Base-by-base conservation (phyloP, 1,140 invertebrate genomes). In the Chelonus insularis region DNA sequence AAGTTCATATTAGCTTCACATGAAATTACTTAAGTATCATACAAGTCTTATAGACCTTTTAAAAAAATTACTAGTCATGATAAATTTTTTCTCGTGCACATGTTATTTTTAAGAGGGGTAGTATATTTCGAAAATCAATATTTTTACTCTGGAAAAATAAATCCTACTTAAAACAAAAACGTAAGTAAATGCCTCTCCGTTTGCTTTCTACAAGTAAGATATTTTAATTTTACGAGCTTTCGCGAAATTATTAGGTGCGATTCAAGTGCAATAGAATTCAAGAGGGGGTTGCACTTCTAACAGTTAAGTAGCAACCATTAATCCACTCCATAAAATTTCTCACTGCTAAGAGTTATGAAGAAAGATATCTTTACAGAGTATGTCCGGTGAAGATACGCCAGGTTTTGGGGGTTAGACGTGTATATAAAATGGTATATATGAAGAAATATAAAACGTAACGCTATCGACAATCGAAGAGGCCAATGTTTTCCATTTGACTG, bases 401-500 rank as follows among this genome's bases (percentile, higher is more conserved):
- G 3, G 32, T 48, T 23, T 32, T 29, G 9, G n/a, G 21, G 5
- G 6, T 23, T 29, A 20, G 7, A 47, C 36, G 25, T 29, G 23
- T 23, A 43, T n/a, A 14, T 29, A 5, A 20, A n/a, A n/a, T n/a
- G n/a, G n/a, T n/a, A n/a, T n/a, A n/a, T 47, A 32, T 29, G 48
- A 60, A 58, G 50, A 55, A 48, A 9, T 21, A 21, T 37, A 52
- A 36, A 21, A 47, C 25, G 41, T 18, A 4, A 41, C 56, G 25
- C 20, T 51, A 56, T 50, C 51, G 43, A 34, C 39, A 51, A 48
- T 62, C 62, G 57, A 62, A 64, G 57, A 52, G 61, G 51, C 55
- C 65, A 60, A 65, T 67, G 65, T 63, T 66, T 69, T 65, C 62
- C 65, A 58, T 67, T 67, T 60, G 67, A 69, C 63, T 65, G 67